Evolutionary conservation across 2,797 vertebrate genomes (phyloP), one percentile per base, ranked within the genome.

Genomic region (Cygnus olor): DNA sequence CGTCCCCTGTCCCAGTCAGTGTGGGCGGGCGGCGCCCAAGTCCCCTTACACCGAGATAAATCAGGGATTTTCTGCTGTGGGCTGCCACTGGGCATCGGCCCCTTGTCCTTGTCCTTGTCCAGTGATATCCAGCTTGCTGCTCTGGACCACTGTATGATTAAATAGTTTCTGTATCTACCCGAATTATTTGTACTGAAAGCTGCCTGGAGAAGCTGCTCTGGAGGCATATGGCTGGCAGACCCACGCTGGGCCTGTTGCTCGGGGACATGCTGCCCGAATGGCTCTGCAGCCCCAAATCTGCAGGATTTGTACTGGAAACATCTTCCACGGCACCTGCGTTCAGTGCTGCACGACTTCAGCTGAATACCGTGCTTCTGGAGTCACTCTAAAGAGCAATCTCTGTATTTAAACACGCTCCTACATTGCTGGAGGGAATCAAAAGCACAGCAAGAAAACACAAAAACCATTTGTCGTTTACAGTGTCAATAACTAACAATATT

Each of bases 71-170:
- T 11, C 17, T 4, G n/a, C n/a, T 25, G 32, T 3, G 3, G 11
- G 1, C 14, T 11, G 0, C 2, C 47, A 4, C 12, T 1, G 2
- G 4, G 0, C 21, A 18, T n/a, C 14, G 6, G 18, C 5, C 11
- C 30, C 32, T 22, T 25, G 49, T 9, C 57, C 38, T 83, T 61
- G 53, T 15, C 4, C 27, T 12, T 54, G 21, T 9, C 15, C 38
- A 9, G 12, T 24, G 27, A 10, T 2, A 9, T 10, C 49, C 24
- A 14, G 1, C 4, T n/a, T 25, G 5, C 16, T 14, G 18, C 0
- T 42, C 54, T 18, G 28, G 60, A 4, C 28, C 24, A 1, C 8
- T 11, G 11, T 7, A 3, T 49, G 34, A 32, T 25, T 47, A 40
- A 22, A 32, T 12, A 25, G 15, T 22, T 54, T n/a, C 13, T 51